Percentiles rank a stretch among this genome's conserved stretches.
Evolutionary conservation across 2,113 vertebrate species (phyloP).

Genomic region (Oncorhynchus masou): DNA sequence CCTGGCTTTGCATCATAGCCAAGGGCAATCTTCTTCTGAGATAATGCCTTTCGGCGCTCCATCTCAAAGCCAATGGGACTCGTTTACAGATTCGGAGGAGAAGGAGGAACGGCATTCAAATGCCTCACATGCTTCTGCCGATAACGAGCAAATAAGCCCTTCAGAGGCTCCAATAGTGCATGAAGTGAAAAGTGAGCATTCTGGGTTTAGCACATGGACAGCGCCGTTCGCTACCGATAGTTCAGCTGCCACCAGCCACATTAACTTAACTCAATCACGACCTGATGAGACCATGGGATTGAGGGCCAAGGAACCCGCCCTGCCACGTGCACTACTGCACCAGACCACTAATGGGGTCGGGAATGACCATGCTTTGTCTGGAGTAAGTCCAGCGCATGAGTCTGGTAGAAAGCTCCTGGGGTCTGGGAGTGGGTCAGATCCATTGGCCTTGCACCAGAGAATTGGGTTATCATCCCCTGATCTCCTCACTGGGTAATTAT

Average conservation of each 20-base stretch:
- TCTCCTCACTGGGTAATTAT: constrained; percentile 53
- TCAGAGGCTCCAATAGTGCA: constrained; percentile 27
- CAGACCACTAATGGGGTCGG: constrained; percentile 9
- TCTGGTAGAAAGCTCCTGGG: constrained; percentile 28
- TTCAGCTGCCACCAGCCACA: constrained; percentile 34
- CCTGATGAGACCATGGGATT: constrained; percentile 9
- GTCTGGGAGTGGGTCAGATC: neutral
- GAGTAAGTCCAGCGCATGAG: constrained; percentile 15
- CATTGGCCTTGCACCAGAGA: constrained; percentile 14
- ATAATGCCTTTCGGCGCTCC: constrained; percentile 9
- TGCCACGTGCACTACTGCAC: neutral
- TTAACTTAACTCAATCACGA: constrained; percentile 29
- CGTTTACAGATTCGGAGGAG: constrained; percentile 42
- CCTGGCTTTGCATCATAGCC: neutral
- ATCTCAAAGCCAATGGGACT: neutral
- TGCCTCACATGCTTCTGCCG: constrained; percentile 34
- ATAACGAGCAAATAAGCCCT: constrained; percentile 46
- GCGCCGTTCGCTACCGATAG: constrained; percentile 37
- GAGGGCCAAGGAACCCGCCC: neutral
- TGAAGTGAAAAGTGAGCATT: constrained; percentile 42
- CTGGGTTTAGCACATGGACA: constrained; percentile 23
- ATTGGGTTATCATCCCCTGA: constrained; percentile 28
- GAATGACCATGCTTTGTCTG: neutral
- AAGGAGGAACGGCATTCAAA: constrained; percentile 27
- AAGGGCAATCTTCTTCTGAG: constrained; percentile 30